Evolutionary conservation across 2,888 invertebrate species (phyloP), one percentile per base, ranked within the genome.

Genomic region (Aricia artaxerxes): DNA sequence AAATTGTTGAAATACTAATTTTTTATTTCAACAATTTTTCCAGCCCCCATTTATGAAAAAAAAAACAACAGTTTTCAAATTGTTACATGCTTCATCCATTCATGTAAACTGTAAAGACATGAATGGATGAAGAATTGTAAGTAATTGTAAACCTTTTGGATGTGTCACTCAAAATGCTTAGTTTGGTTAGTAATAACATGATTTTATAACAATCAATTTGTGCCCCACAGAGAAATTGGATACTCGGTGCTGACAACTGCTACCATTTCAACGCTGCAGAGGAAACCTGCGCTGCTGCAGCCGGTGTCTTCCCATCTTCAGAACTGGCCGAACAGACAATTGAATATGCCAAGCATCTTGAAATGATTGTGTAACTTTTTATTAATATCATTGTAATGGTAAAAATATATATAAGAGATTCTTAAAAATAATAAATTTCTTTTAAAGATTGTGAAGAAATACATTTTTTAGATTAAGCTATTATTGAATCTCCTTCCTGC

Each of bases 311-410:
- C 84, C 99, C 99, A 0, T 98, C 99, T 7, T 95, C 96, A 53
- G 97, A 99, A 87, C 95, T 99, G 57, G 99, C 99, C 0, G 97
- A 98, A 86, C 98, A 99, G 90, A 98, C 98, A 31, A 97, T 99
- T 84, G 98, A 98, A 88, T 99, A 99, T 92, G 99, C 99, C 3
- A 96, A 97, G 87, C 99, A 99, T 95, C 95, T 99, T 84, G 99
- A 99, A 95, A 99, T 99, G 99, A 99, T 99, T 95, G 99, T 99
- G 81, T 99, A 97, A 96, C 82, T 80, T 77, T 69, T 57, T 61
- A 7, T 31, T 80, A 64, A 77, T 57, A 60, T 40, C 2, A 53
- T 80, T 80, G 75, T 78, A 80, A 61, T 78, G 16, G 73, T 53
- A 79, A 77, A 78, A 49, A 49, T 24, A 49, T 76, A 35, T 53